phyloP scores from a whole-genome alignment of 2,888 invertebrate species.

The Athalia circularis region DNA sequence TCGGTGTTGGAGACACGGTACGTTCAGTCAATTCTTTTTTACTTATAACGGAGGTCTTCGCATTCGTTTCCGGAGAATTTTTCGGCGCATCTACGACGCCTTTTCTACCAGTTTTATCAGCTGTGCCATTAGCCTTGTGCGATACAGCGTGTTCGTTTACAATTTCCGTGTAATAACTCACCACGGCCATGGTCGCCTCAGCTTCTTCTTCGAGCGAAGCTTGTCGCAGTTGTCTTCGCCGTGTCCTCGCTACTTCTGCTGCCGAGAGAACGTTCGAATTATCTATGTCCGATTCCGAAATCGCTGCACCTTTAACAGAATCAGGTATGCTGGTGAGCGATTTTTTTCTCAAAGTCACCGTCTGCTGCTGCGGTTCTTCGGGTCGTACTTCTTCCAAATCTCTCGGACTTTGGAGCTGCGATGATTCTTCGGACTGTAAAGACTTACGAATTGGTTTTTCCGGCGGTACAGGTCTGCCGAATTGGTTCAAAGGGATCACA shows the following conservation, averaged over 20 bases:
- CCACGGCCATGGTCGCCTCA: slow-evolving; percentile 75
- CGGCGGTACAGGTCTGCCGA: slow-evolving; percentile 67
- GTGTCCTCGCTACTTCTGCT: slow-evolving; percentile 70
- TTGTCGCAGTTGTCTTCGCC: slow-evolving; percentile 64
- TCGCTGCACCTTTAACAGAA: slow-evolving; percentile 57
- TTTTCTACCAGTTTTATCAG: slow-evolving; percentile 49
- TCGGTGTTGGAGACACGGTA: slow-evolving; percentile 53
- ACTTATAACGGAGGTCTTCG: slow-evolving; percentile 23
- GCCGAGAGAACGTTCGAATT: slow-evolving; percentile 70
- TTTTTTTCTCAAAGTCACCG: slow-evolving; percentile 69
- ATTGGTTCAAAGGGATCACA: slow-evolving; percentile 62
- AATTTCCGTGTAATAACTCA: slow-evolving; percentile 88
- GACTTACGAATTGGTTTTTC: slow-evolving; percentile 66
- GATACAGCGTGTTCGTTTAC: slow-evolving; percentile 78
- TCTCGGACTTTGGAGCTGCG: slow-evolving; percentile 7
- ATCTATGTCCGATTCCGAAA: slow-evolving; percentile 67
- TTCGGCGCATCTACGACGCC: slow-evolving; percentile 58
- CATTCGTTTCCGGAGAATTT: slow-evolving; percentile 33
- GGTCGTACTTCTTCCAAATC: slow-evolving; percentile 23
- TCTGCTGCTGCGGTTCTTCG: slow-evolving; percentile 25
- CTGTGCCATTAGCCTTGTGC: slow-evolving; percentile 53
- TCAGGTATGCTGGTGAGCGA: slow-evolving; percentile 63
- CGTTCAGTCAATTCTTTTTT: slow-evolving; percentile 46
- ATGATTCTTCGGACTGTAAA: slow-evolving; percentile 37
- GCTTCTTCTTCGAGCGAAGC: slow-evolving; percentile 61